Conservation (phyloP, 2,888 invertebrate genomes). For the Ophion obscuratus region DNA sequence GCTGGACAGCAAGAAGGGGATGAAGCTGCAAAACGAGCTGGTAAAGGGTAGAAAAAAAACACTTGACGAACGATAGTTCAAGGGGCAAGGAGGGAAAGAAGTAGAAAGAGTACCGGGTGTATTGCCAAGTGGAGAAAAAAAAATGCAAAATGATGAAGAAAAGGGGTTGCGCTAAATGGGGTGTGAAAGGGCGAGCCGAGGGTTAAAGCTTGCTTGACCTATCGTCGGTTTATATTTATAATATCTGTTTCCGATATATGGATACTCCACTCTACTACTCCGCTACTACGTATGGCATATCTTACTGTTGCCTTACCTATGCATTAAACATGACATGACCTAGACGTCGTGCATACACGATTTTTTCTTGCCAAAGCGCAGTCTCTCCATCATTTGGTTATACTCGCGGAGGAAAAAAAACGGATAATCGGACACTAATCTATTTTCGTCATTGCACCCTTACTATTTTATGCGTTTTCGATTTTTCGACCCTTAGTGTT, state of each 20-base stretch:
- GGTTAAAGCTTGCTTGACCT: constrained; percentile 42
- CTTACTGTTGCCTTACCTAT: constrained; percentile 39
- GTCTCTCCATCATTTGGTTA: too few relatives aligned
- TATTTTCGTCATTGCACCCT: background rate
- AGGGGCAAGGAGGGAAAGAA: background rate
- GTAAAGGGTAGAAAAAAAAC: background rate
- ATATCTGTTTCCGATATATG: constrained; percentile 15
- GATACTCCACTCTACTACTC: constrained; percentile 23
- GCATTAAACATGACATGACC: constrained; percentile 50
- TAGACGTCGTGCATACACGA: constrained; percentile 27
- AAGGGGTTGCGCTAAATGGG: constrained; percentile 25
- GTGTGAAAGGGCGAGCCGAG: constrained; percentile 45
- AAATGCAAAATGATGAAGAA: constrained; percentile 6
- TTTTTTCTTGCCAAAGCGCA: background rate
- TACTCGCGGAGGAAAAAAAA: too few relatives aligned
- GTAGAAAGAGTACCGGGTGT: background rate
- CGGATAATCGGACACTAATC: too few relatives aligned
- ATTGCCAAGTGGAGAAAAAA: background rate
- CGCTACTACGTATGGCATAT: background rate
- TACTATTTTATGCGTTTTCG: background rate
- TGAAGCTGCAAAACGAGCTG: background rate
- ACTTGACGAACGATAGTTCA: background rate
- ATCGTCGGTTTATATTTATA: background rate
- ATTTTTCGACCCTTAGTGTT: background rate
- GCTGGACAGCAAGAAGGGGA: constrained; percentile 17